A percentile compares a stretch with the other conserved stretches of the same genome.
These are phyloP conservation scores for Sebastes minor DNA, from an alignment of 2,797 vertebrate genomes.

Conservation along the genomic window DNA sequence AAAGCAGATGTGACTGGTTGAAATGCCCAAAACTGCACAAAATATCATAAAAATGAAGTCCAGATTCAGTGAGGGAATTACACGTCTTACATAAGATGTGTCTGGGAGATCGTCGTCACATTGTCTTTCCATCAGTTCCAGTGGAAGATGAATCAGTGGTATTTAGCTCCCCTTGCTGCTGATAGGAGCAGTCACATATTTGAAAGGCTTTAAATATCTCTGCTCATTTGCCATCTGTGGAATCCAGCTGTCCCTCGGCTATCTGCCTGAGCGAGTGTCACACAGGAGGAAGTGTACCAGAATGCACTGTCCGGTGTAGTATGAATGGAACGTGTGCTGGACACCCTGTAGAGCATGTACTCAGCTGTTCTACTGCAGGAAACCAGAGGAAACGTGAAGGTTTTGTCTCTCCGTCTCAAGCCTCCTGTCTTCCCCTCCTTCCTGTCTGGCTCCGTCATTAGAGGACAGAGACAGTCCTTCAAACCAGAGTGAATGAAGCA, in stretches of 20 bases:
- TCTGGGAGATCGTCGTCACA: not conserved
- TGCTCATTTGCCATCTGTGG: slow-evolving; percentile 25
- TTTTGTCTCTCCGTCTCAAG: not conserved
- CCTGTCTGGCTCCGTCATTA: not conserved
- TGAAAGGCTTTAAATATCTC: slow-evolving; percentile 51
- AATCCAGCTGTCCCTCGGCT: slow-evolving; percentile 49
- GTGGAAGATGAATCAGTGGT: slow-evolving; percentile 28
- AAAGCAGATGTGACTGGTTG: slow-evolving; percentile 52
- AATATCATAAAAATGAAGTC: slow-evolving; percentile 37
- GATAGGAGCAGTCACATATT: slow-evolving; percentile 36
- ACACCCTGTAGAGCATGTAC: not conserved
- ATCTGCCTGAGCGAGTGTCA: slow-evolving; percentile 24
- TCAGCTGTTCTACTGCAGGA: slow-evolving; percentile 13
- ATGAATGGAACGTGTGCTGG: slow-evolving; percentile 18
- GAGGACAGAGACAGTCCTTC: not conserved
- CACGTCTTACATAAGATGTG: not conserved
- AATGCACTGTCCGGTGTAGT: not conserved
- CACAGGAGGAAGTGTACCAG: slow-evolving; percentile 32
- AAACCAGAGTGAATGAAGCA: not conserved
- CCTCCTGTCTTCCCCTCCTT: not conserved
- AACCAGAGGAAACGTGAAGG: not conserved
- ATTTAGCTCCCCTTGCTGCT: slow-evolving; percentile 12
- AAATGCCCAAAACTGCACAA: slow-evolving; percentile 41
- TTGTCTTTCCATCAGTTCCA: not conserved
- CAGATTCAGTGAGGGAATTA: slow-evolving; percentile 3